Base-by-base conservation (phyloP, 2,888 invertebrate species). In the Actias luna region DNA sequence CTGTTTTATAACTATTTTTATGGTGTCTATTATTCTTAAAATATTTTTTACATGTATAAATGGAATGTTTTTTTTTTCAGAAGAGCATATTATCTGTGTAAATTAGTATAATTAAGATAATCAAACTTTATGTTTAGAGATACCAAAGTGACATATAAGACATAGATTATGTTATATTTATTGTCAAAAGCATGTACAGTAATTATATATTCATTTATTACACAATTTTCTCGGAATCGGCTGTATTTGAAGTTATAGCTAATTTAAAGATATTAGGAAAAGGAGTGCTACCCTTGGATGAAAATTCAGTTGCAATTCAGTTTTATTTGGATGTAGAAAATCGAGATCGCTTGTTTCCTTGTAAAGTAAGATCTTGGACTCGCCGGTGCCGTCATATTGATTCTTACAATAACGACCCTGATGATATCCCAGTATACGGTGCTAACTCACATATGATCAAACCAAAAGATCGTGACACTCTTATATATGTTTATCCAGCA, bases 301-400 rank as follows among this genome's bases (percentile, higher is more conserved):
- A 66, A 35, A 72, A 82, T 39, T 85, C 89, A 1, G 69, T 88
- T 14, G 90, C 80, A 2, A 76, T 90, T 60, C 84, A 83, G 64
- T 84, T 91, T 66, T 90, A 73, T 64, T 65, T 90, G 31, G 84
- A 88, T 31, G 59, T 88, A 35, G 83, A 82, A 67, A 89, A 89
- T 64, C 69, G 69, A 58, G 76, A 84, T 63, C 75, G 71, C 25
- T 39, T 59, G 1, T 68, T 62, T 35, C 25, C 67, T 55, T 89
- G 88, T 67, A 70, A 64, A 62, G 65, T 87, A 25, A 67, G 69
- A 29, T 74, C 80, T 14, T 72, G 65, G 66, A 65, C 77, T 12
- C 78, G 79, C 68, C 78, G 72, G 69, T 89, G 88, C 67, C 88
- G 85, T 70, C 66, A 86, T 46, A 64, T 69, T 58, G 77, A 84